Conservation (phyloP, 2,888 invertebrate genomes). For the Coleophora deauratella region DNA sequence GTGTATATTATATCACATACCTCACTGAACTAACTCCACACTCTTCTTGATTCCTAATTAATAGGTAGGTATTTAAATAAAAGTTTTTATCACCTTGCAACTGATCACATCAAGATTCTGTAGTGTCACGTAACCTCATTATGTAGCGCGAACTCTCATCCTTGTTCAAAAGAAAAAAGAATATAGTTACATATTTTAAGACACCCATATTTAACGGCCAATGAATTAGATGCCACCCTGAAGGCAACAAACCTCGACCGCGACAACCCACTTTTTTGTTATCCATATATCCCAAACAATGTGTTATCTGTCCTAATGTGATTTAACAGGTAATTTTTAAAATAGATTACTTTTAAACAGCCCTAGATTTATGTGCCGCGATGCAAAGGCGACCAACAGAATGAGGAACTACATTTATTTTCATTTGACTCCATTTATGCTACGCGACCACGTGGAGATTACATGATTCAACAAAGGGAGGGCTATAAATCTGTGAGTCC, state of each 20-base stretch:
- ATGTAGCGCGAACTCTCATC: too few species aligned
- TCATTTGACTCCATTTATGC: slow-evolving; percentile 72
- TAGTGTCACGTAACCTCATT: too few species aligned
- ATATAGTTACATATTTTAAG: slow-evolving; percentile 33
- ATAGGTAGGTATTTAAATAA: too few species aligned
- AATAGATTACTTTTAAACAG: slow-evolving; percentile 67
- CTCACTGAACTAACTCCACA: too few species aligned
- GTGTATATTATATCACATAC: too few species aligned
- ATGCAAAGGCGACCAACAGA: slow-evolving; percentile 67
- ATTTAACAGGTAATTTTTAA: slow-evolving; percentile 71
- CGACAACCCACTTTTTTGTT: slow-evolving; percentile 58
- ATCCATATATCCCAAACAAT: slow-evolving; percentile 60
- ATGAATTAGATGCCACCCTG: slow-evolving; percentile 63
- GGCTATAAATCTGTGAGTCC: slow-evolving; percentile 67
- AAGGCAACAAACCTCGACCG: slow-evolving; percentile 58
- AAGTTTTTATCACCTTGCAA: too few species aligned
- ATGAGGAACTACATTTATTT: slow-evolving; percentile 74
- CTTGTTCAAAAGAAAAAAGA: too few species aligned
- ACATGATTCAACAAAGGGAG: slow-evolving; percentile 73
- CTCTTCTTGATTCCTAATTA: too few species aligned
- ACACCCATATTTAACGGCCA: slow-evolving; percentile 40
- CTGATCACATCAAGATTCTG: too few species aligned
- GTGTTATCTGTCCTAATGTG: slow-evolving; percentile 70
- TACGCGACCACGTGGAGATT: slow-evolving; percentile 72
- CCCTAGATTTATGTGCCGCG: slow-evolving; percentile 60